These are phyloP conservation scores for Dusona sp. DNA, from an alignment of 2,888 invertebrate species.

Conservation along the genomic window DNA sequence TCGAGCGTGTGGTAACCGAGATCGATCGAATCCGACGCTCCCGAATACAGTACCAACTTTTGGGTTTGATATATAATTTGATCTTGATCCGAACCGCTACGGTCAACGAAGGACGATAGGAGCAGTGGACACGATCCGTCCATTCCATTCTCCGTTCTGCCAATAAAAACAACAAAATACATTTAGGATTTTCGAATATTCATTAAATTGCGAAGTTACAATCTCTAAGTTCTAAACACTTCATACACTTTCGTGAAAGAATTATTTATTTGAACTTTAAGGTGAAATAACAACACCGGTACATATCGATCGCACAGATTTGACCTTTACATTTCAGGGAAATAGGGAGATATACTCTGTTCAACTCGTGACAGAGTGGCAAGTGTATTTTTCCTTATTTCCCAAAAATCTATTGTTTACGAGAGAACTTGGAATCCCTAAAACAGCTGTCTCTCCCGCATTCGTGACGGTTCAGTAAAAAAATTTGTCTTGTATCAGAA, in stretches of 20 bases:
- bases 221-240: too few relatives aligned
- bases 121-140: conserved; percentile 81
- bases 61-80: conserved; percentile 75
- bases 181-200: not conserved
- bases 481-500: too few relatives aligned
- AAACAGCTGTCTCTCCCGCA: too few relatives aligned
- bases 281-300: too few relatives aligned
- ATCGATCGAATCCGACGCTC: conserved; percentile 79
- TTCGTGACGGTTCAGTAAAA: too few relatives aligned
- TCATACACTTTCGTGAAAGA: too few relatives aligned
- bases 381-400: not conserved
- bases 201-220: too few relatives aligned
- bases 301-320: too few relatives aligned
- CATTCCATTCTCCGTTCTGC: conserved; percentile 82
- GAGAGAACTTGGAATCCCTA: not conserved
- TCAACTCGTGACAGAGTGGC: too few relatives aligned
- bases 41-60: conserved; percentile 78
- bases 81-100: conserved; percentile 75
- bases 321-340: too few relatives aligned
- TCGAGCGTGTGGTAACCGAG: conserved; percentile 82
- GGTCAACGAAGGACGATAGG: conserved; percentile 79
- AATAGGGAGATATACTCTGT: not conserved
- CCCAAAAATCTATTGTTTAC: not conserved
- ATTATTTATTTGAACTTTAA: not conserved
- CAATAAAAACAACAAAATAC: conserved; percentile 3